These are phyloP conservation scores for Phallusia fumigata DNA, from an alignment of 23 tunicate species.

Conservation along the genomic window DNA sequence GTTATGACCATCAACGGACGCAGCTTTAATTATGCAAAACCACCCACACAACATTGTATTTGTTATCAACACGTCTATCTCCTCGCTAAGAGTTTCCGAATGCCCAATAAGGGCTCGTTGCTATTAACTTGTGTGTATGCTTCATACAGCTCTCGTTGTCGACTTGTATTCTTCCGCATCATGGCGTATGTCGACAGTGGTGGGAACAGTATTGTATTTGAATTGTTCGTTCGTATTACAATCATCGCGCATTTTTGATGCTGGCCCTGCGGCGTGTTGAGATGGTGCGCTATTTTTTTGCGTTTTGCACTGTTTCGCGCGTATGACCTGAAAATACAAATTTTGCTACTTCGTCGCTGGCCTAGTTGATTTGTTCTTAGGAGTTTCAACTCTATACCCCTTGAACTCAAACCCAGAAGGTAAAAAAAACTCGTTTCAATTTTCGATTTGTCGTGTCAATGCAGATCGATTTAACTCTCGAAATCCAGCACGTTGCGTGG, in stretches of 20 bases:
- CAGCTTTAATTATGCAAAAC: too few relatives aligned
- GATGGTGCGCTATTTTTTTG: neutral
- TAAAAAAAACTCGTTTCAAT: too few relatives aligned
- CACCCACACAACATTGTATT: neutral
- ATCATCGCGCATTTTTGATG: neutral
- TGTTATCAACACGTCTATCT: neutral
- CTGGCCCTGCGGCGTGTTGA: neutral
- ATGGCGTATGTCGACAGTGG: neutral
- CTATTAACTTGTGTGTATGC: neutral
- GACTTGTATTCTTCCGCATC: neutral
- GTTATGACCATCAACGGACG: too few relatives aligned
- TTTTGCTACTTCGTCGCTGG: neutral
- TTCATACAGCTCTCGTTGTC: neutral
- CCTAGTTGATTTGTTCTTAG: neutral
- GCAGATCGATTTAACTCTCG: too few relatives aligned
- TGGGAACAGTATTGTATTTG: neutral
- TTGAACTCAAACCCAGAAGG: too few relatives aligned
- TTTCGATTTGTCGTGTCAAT: too few relatives aligned
- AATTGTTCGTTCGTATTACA: neutral
- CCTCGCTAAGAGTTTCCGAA: conserved; percentile 8
- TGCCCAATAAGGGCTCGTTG: neutral
- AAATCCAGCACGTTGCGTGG: too few relatives aligned
- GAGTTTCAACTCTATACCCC: neutral
- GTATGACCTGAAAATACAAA: neutral
- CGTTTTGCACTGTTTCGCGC: conserved; percentile 1